Conservation (phyloP, 2,888 invertebrate genomes). For the Thymelicus acteon region DNA sequence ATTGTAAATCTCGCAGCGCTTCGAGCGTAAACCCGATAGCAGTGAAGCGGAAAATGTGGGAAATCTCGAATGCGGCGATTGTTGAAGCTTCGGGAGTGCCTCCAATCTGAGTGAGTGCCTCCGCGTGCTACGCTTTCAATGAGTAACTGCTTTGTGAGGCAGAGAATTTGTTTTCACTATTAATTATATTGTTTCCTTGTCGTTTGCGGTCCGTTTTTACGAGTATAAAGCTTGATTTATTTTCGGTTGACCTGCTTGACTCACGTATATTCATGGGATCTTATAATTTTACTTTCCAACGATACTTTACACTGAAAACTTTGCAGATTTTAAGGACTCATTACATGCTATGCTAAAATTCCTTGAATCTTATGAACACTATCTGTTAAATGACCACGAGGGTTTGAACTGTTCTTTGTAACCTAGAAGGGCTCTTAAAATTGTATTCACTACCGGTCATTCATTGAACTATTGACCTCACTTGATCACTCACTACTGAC, state of each 20-base stretch:
- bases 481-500: no score
- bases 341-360: no score
- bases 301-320: background rate
- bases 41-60: conserved; percentile 57
- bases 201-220: background rate
- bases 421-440: no score
- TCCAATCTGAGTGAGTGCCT: conserved; percentile 74
- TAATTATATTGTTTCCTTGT: conserved; percentile 15
- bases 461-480: no score
- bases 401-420: no score
- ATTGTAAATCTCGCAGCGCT: conserved; percentile 34
- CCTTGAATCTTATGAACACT: no score
- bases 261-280: background rate
- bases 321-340: no score
- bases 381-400: no score
- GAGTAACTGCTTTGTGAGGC: conserved; percentile 51
- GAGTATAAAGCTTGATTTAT: background rate
- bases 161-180: background rate
- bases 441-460: no score
- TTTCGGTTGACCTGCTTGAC: background rate
- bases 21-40: conserved; percentile 46
- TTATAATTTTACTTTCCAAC: background rate
- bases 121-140: conserved; percentile 56
- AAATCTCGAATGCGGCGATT: conserved; percentile 70
- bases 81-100: conserved; percentile 57